phyloP scores from a whole-genome alignment of 2,113 vertebrate genomes.

The Hemiprocne comata region DNA sequence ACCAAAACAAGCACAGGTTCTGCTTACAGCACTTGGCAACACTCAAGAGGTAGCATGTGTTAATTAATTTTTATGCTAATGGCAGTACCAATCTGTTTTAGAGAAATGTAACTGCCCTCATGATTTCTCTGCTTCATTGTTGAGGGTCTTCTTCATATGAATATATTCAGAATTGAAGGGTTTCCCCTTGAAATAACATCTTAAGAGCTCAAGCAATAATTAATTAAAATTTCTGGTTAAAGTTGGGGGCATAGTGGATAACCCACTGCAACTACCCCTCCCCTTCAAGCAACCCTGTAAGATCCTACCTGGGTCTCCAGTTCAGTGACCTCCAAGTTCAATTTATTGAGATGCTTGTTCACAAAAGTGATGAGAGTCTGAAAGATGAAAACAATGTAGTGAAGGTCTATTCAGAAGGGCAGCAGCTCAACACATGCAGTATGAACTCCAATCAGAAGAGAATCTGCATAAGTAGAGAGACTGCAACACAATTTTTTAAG shows the following conservation, averaged over 20 bases:
- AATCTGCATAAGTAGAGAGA: background rate
- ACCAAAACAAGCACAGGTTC: background rate
- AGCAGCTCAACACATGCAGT: background rate
- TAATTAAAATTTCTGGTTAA: background rate
- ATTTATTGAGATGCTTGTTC: slow-evolving; percentile 98
- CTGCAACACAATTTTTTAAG: background rate
- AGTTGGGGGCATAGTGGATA: background rate
- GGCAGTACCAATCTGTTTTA: background rate
- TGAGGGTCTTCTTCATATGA: background rate
- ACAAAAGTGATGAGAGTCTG: slow-evolving; percentile 98
- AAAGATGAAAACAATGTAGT: slow-evolving; percentile 43
- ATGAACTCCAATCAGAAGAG: background rate
- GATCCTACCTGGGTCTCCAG: slow-evolving; percentile 93
- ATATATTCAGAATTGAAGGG: background rate
- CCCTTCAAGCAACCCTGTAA: background rate
- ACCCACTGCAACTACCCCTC: background rate
- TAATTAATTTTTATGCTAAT: background rate
- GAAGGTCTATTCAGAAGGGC: background rate
- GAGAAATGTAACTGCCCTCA: background rate
- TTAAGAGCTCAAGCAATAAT: background rate
- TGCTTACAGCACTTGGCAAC: background rate
- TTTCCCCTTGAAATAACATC: background rate
- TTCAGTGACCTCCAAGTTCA: slow-evolving; percentile 97
- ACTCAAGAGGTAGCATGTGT: background rate
- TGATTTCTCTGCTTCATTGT: background rate